Evolutionary conservation across 2,113 vertebrate genomes (phyloP).

Genomic region (Hypomesus transpacificus): DNA sequence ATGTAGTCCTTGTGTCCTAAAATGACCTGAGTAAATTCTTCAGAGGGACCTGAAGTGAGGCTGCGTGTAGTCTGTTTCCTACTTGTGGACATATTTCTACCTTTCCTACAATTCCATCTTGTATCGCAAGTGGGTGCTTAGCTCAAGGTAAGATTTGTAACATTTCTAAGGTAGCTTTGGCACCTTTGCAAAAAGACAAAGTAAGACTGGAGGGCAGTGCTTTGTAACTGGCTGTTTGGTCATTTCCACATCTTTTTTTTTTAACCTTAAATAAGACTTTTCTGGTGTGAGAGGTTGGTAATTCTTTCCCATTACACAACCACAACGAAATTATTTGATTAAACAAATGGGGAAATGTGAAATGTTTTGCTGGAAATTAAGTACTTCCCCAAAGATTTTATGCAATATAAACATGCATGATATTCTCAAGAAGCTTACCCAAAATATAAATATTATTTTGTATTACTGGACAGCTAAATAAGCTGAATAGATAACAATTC

Average conservation of each 20-base stretch:
- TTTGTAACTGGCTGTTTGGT: slow-evolving; percentile 74
- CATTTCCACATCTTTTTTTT: slow-evolving; percentile 44
- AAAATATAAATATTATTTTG: slow-evolving; percentile 76
- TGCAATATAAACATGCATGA: slow-evolving; percentile 77
- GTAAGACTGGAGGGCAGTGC: slow-evolving; percentile 78
- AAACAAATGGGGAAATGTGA: slow-evolving; percentile 80
- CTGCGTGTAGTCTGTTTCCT: too few relatives aligned
- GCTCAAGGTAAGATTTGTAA: too few relatives aligned
- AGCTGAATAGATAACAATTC: slow-evolving; percentile 72
- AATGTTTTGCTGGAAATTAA: slow-evolving; percentile 59
- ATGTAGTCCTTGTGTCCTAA: too few relatives aligned
- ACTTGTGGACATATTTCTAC: too few relatives aligned
- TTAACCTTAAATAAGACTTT: slow-evolving; percentile 51
- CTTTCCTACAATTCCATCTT: too few relatives aligned
- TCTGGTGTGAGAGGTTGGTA: too few relatives aligned
- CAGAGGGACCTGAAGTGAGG: too few relatives aligned
- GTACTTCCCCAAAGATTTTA: slow-evolving; percentile 66
- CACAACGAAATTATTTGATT: slow-evolving; percentile 16
- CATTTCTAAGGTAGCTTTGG: too few relatives aligned
- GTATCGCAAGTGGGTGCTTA: too few relatives aligned
- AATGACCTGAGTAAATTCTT: too few relatives aligned
- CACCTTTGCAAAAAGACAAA: too few relatives aligned
- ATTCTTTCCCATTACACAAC: too few relatives aligned
- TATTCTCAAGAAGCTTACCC: slow-evolving; percentile 77
- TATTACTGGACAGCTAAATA: slow-evolving; percentile 79